These are phyloP conservation scores for Nesometra sesokonis DNA, from an alignment of 35 echinoderm and acorn worm species.

Conservation along the genomic window DNA sequence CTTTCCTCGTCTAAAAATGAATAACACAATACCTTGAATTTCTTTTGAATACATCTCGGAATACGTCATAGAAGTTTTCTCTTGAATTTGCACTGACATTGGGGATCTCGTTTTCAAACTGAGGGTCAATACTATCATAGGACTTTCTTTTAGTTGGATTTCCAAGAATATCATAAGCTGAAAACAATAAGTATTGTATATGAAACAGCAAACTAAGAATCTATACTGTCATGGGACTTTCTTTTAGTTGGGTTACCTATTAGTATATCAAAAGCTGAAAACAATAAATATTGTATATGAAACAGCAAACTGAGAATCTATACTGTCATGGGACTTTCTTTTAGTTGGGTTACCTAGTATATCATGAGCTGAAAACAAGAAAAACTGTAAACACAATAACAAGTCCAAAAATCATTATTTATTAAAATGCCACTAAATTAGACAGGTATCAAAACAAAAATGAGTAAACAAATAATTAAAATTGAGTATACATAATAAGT, in stretches of 20 bases:
- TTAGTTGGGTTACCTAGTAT: constrained; percentile 68
- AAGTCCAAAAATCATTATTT: no score
- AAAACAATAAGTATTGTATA: no score
- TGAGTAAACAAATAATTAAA: no score
- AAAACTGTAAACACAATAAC: no score
- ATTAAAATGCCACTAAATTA: no score
- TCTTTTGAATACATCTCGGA: constrained; percentile 54
- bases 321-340: constrained; percentile 75
- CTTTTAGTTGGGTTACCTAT: constrained; percentile 60
- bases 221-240: constrained; percentile 81
- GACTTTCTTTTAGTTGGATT: constrained; percentile 54
- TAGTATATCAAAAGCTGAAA: constrained; percentile 90
- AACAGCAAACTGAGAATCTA: constrained; percentile 84
- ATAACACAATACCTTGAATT: constrained; percentile 68
- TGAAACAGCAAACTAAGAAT: no score
- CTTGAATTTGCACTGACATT: constrained; percentile 43
- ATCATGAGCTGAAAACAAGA: constrained; percentile 90
- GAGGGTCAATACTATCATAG: constrained; percentile 89
- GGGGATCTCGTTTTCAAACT: constrained; percentile 77
- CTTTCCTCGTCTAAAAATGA: background rate
- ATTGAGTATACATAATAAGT: no score
- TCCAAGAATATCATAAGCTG: constrained; percentile 88
- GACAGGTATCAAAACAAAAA: no score
- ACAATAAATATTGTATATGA: no score
- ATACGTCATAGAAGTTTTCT: constrained; percentile 82